Conservation (phyloP, 2,888 invertebrate genomes). For the Stictocephala bisonia region DNA sequence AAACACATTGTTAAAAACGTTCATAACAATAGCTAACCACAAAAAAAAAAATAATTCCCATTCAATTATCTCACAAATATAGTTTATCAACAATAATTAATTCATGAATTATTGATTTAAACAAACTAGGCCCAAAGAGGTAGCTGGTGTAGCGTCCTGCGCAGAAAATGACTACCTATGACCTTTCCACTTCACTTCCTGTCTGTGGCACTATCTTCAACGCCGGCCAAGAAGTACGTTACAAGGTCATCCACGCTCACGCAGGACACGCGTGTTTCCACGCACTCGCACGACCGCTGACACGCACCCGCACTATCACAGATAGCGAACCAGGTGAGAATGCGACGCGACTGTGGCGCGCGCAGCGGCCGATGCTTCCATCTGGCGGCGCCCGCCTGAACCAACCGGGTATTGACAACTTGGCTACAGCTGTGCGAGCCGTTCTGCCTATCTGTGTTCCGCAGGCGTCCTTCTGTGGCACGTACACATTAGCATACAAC, state of each 20-base stretch:
- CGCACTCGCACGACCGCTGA: conserved; percentile 5
- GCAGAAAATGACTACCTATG: too few species aligned
- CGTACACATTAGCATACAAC: background rate
- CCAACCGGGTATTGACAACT: conserved; percentile 17
- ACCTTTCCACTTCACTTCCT: too few species aligned
- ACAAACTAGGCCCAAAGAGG: background rate
- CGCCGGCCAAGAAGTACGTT: too few species aligned
- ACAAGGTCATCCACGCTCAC: background rate
- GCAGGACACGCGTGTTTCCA: conserved; percentile 3
- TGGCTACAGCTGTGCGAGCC: background rate
- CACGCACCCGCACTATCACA: background rate
- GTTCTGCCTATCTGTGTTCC: background rate
- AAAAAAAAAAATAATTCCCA: background rate
- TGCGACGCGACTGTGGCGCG: conserved; percentile 10
- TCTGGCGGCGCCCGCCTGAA: conserved; percentile 28
- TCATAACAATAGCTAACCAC: too few species aligned
- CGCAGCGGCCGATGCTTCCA: background rate
- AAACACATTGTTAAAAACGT: too few species aligned
- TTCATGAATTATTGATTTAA: conserved; percentile 13
- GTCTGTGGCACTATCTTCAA: too few species aligned
- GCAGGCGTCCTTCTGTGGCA: background rate
- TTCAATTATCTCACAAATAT: background rate
- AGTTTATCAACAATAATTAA: background rate
- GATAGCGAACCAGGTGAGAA: background rate
- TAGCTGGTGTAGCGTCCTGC: conserved; percentile 2